Base-by-base conservation (phyloP, 2,888 invertebrate species). In the Megaustenia siamemsis region DNA sequence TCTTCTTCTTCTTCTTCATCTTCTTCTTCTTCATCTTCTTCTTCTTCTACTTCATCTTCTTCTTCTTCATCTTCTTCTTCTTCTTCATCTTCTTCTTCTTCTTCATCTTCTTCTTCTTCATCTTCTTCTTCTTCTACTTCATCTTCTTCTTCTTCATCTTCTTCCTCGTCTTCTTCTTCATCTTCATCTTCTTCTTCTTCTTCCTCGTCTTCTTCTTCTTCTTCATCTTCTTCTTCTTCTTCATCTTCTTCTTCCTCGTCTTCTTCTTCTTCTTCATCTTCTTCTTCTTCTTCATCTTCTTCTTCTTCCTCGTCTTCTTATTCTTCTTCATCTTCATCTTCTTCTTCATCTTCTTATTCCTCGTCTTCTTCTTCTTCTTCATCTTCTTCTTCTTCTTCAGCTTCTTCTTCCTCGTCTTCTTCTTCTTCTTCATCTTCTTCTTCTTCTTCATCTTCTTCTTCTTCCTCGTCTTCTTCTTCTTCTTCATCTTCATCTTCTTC, bases 61-160 rank as follows among this genome's bases (percentile, higher is more conserved):
- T 49, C 49, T 49, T 49, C 49, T 49, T 49, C 66, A 12, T 28
- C 66, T 66, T 28, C 66, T 66, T 28, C 66, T 66, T 28, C 66
- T 66, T 28, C 49, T 49, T n/a, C n/a, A 8, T 66, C 63, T 66
- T 66, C 63, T 66, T 66, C 63, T 66, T 80, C 78, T 56, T 56
- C 60, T 38, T 56, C 60, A 24, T 78, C 78, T 56, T 78, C 63
- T 56, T 78, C 78, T 56, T 56, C 78, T 71, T 71, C 71, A 40
- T 40, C 40, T 71, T 71, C 71, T 71, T 71, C 38, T 40, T 71
- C 40, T 71, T 71, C 71, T 71, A 40, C 71, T 71, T 71, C 32
- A 6, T 69, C 32, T 32, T 69, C 32, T 32, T 69, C 69, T 69
- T 69, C 69, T 69, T 69, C 69, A 32, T 69, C 69, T 69, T 69